Evolutionary conservation across 2,113 vertebrate genomes (phyloP).

Genomic region (Addax nasomaculatus): DNA sequence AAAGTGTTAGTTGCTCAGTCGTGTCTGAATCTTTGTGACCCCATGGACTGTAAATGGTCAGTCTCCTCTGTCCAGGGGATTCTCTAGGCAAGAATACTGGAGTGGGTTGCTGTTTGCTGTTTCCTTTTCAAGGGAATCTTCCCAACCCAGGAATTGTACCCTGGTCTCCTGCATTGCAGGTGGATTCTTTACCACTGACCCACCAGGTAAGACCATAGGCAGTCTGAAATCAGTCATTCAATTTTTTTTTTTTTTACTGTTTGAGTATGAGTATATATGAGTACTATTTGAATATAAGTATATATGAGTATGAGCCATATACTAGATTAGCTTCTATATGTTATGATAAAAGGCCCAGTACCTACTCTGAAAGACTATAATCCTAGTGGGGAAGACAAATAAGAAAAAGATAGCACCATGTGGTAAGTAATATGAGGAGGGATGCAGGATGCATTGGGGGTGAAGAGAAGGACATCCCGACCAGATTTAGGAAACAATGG

Average conservation of each 20-base stretch:
- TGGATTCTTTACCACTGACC: not conserved
- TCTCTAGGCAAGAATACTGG: not conserved
- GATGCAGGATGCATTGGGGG: not conserved
- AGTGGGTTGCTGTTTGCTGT: not conserved
- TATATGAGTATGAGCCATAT: not conserved
- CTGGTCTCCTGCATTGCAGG: not conserved
- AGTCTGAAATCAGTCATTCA: not conserved
- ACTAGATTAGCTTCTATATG: not conserved
- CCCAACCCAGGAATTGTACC: not conserved
- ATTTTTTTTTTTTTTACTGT: not conserved
- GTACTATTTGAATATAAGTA: not conserved
- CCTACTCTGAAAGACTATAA: not conserved
- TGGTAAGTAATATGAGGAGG: not conserved
- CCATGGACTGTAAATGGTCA: not conserved
- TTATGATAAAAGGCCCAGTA: not conserved
- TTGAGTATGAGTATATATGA: too few relatives aligned
- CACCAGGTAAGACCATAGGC: not conserved
- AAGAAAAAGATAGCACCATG: not conserved
- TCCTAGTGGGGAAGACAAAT: not conserved
- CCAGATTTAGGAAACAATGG: not conserved
- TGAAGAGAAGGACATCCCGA: not conserved
- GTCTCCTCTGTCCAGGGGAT: not conserved
- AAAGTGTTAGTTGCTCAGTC: not conserved
- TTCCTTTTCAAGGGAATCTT: not conserved
- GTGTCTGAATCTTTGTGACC: not conserved